Evolutionary conservation across 2,113 vertebrate species (phyloP).

Genomic region (Megaptera novaeangliae): DNA sequence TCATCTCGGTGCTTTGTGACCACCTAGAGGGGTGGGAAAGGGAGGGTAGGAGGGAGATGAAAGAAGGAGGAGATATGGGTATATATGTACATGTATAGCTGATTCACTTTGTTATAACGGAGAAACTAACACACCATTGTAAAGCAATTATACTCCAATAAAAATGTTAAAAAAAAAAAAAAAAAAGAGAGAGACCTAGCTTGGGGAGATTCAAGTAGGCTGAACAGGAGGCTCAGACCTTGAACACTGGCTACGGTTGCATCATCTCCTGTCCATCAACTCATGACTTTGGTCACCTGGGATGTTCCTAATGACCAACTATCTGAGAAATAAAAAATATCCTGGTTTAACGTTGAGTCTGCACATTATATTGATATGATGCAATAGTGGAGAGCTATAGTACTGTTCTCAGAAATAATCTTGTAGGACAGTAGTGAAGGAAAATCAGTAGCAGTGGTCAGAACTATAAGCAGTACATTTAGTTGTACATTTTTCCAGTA

Average conservation of each 20-base stretch:
- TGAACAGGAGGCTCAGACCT: background rate
- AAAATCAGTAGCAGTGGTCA: background rate
- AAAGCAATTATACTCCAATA: no score
- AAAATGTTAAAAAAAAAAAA: no score
- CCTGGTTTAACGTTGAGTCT: background rate
- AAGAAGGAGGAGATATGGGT: no score
- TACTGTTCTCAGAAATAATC: background rate
- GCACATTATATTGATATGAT: background rate
- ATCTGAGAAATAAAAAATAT: background rate
- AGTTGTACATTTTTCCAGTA: background rate
- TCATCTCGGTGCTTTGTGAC: no score
- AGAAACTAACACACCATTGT: no score
- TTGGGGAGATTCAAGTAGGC: background rate
- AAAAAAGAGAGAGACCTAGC: no score
- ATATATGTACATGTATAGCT: no score
- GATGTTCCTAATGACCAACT: background rate
- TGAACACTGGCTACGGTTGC: background rate
- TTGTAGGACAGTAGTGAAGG: background rate
- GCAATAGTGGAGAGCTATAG: background rate
- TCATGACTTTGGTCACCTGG: background rate
- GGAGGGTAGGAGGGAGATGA: no score
- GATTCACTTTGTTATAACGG: no score
- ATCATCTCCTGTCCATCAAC: background rate
- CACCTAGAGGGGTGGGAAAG: no score
- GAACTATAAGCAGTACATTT: background rate